Percentiles rank a stretch among this genome's conserved stretches.
phyloP scores from a whole-genome alignment of 2,113 vertebrate species.

The Felis chaus region DNA sequence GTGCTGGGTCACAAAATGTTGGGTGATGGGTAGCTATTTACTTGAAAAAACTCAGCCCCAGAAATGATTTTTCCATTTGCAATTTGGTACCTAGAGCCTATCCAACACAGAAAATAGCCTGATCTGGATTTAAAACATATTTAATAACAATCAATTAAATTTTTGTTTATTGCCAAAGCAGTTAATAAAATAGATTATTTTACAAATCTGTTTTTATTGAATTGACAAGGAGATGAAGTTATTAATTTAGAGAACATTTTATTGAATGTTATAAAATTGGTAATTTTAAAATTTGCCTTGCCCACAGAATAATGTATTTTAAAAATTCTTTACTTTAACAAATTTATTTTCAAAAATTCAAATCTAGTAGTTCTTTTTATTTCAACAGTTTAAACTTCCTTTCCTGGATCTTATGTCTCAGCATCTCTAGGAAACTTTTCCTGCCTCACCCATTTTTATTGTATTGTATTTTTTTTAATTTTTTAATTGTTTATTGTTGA shows the following conservation, averaged over 20 bases:
- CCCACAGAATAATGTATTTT: neutral
- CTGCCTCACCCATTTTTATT: neutral
- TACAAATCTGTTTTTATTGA: neutral
- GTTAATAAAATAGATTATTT: slow-evolving; percentile 1
- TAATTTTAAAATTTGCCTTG: neutral
- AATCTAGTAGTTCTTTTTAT: neutral
- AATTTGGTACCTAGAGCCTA: neutral
- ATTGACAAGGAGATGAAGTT: neutral
- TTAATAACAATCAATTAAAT: slow-evolving; percentile 2
- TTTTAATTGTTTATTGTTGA: no score
- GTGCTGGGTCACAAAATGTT: neutral
- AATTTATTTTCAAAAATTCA: neutral
- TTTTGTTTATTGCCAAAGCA: neutral
- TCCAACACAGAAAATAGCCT: neutral
- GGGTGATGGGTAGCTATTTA: neutral
- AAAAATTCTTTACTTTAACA: neutral
- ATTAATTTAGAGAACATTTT: slow-evolving; percentile 3
- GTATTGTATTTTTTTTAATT: no score
- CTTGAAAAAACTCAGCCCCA: slow-evolving; percentile 18
- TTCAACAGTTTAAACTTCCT: neutral
- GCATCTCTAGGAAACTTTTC: neutral
- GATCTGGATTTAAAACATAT: neutral
- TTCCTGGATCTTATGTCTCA: neutral
- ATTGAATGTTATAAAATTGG: neutral
- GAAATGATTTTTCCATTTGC: neutral